Conservation (phyloP, 2,797 vertebrate species). For the Anabas testudineus region DNA sequence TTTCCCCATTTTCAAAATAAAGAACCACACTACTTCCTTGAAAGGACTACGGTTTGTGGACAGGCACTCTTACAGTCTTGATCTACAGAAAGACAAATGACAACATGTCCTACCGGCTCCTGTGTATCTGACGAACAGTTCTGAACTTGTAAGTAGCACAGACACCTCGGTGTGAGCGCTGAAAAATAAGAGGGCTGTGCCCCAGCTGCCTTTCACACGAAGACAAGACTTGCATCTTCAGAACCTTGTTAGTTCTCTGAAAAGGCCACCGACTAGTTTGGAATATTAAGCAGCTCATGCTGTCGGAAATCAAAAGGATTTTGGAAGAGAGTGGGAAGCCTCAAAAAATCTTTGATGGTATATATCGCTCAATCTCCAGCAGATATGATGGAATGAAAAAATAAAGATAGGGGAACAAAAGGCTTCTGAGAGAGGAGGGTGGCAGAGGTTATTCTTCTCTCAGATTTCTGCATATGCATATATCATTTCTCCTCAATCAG, state of each 20-base stretch:
- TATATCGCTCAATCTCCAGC: constrained; percentile 73
- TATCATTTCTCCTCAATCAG: constrained; percentile 78
- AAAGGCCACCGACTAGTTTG: constrained; percentile 82
- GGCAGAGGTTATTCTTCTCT: constrained; percentile 72
- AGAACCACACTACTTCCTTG: constrained; percentile 12
- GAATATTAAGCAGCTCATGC: constrained; percentile 85
- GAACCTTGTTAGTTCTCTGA: constrained; percentile 83
- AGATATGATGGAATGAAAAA: constrained; percentile 76
- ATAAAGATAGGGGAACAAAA: constrained; percentile 70
- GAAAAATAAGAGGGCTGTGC: constrained; percentile 63
- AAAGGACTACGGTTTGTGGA: constrained; percentile 17
- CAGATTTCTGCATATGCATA: constrained; percentile 70
- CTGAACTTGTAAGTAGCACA: constrained; percentile 66
- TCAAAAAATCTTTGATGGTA: constrained; percentile 80
- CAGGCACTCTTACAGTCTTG: constrained; percentile 5
- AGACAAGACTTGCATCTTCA: constrained; percentile 81
- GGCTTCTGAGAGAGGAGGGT: constrained; percentile 47
- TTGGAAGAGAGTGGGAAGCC: constrained; percentile 73
- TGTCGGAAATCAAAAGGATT: constrained; percentile 81
- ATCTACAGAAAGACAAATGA: constrained; percentile 37
- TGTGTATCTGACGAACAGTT: constrained; percentile 53
- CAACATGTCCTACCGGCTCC: constrained; percentile 35
- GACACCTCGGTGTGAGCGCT: constrained; percentile 61
- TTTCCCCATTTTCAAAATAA: background rate
- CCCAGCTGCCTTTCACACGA: constrained; percentile 74